Percentiles rank a stretch among this genome's conserved stretches.
phyloP scores from a whole-genome alignment of 2,888 invertebrate genomes.

The Lobophora halterata region DNA sequence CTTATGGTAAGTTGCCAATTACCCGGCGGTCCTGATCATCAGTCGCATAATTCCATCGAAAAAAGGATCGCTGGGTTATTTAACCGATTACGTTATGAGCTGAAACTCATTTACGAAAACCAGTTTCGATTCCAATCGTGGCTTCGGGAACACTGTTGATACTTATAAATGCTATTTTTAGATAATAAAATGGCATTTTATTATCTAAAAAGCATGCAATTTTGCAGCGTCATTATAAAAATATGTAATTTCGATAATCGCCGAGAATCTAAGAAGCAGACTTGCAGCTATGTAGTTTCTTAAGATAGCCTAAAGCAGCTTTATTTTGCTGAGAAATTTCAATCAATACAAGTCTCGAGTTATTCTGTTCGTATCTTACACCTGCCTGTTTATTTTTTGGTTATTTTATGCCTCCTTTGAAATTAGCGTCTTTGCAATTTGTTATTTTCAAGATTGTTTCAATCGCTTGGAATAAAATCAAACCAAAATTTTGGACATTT shows the following conservation, averaged over 20 bases:
- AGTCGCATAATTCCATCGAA: slow-evolving; percentile 9
- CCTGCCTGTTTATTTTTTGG: slow-evolving; percentile 23
- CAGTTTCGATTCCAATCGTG: slow-evolving; percentile 3
- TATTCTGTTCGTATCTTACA: slow-evolving; percentile 23
- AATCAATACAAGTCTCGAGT: slow-evolving; percentile 15
- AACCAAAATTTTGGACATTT: no score
- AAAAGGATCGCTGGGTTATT: slow-evolving; percentile 7
- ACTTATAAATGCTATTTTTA: no score
- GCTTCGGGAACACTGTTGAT: neutral
- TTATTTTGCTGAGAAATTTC: slow-evolving; percentile 10
- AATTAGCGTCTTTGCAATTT: slow-evolving; percentile 14
- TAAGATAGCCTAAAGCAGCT: slow-evolving; percentile 5
- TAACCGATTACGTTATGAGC: slow-evolving; percentile 14
- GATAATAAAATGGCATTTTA: no score
- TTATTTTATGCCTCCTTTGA: slow-evolving; percentile 22
- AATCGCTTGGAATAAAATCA: no score
- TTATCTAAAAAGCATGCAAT: no score
- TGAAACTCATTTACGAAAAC: slow-evolving; percentile 12
- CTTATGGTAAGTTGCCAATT: slow-evolving; percentile 3
- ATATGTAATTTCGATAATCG: no score
- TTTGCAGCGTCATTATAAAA: no score
- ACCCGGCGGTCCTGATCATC: slow-evolving; percentile 5
- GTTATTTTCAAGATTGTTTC: slow-evolving; percentile 6
- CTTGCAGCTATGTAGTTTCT: slow-evolving; percentile 3
- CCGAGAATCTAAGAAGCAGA: no score